Conservation (phyloP, 2,888 invertebrate genomes). For the Diadegma fenestrale region DNA sequence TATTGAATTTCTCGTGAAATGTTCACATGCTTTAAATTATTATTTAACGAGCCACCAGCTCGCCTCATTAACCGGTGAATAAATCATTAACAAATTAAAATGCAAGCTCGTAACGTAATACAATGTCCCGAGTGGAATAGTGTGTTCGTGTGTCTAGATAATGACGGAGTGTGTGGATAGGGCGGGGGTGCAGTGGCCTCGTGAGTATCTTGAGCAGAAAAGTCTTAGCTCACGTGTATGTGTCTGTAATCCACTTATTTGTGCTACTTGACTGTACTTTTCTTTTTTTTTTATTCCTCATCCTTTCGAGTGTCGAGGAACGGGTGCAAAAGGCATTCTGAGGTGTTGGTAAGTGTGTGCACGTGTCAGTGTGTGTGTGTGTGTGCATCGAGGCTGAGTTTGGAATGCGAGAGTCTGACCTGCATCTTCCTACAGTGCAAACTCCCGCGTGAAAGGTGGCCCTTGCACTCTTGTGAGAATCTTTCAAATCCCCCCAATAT, state of each 20-base stretch:
- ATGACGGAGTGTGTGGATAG: slow-evolving; percentile 18
- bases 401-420: slow-evolving; percentile 64
- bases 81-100: slow-evolving; percentile 25
- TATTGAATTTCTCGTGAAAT: not conserved
- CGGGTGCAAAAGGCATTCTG: slow-evolving; percentile 34
- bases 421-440: slow-evolving; percentile 54
- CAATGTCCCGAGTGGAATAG: not conserved
- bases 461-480: slow-evolving; percentile 51
- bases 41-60: not conserved
- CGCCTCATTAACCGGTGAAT: slow-evolving; percentile 3
- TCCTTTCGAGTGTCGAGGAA: slow-evolving; percentile 21
- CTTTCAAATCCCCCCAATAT: slow-evolving; percentile 14
- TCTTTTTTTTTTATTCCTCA: slow-evolving; percentile 30
- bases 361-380: not conserved
- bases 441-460: slow-evolving; percentile 59
- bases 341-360: slow-evolving; percentile 1
- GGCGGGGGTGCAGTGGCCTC: slow-evolving; percentile 68
- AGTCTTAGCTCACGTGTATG: slow-evolving; percentile 35
- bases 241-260: slow-evolving; percentile 62
- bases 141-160: slow-evolving; percentile 3
- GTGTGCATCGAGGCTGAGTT: slow-evolving; percentile 23
- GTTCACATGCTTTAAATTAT: not conserved
- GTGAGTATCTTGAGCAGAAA: slow-evolving; percentile 60
- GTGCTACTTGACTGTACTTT: slow-evolving; percentile 57
- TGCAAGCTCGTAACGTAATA: slow-evolving; percentile 3